Evolutionary conservation across 2,797 vertebrate genomes (phyloP), one percentile per base, ranked within the genome.

Genomic region (Coluber constrictor): DNA sequence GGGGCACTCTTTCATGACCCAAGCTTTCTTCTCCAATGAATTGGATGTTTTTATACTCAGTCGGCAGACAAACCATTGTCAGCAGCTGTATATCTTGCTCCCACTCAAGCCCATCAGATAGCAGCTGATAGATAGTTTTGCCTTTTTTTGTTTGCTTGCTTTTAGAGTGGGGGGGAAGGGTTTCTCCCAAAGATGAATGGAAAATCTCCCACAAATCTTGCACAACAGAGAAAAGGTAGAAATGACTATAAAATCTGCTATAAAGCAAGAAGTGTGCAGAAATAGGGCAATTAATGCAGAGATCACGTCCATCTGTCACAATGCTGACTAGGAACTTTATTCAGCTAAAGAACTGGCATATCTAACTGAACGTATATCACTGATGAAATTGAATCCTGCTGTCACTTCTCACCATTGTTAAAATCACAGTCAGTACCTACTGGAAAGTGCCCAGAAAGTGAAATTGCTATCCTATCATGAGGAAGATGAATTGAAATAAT

Each of bases 161-260:
- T 83, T 47, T 83, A 10, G 10, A 79, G 3, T 37, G 37, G 37
- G 37, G 37, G 37, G 37, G n/a, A n/a, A 1, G 13, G 18, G 4
- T 16, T 51, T 2, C 57, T 18, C 27, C 43, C 66, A 90, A 18
- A 25, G 7, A 90, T 23, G 32, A 18, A 94, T 37, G 91, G 66
- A 90, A 90, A 92, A 92, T 91, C 47, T 94, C 92, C 92, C 90
- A 94, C 90, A 70, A 37, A 89, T 92, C 63, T 9, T 13, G 57
- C 89, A 88, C 0, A n/a, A 86, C 0, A 0, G 32, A 83, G 92
- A 92, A 60, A 0, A 3, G 51, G n/a, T 90, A 60, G 90, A 91
- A 94, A 13, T 29, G 57, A 0, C 29, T 51, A 32, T 63, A 92
- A 93, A 95, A 95, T 93, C 89, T 60, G 2, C 87, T 25, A 88